Evolutionary conservation across 2,113 vertebrate genomes (phyloP), one percentile per base, ranked within the genome.

Genomic region (Daubentonia madagascariensis): DNA sequence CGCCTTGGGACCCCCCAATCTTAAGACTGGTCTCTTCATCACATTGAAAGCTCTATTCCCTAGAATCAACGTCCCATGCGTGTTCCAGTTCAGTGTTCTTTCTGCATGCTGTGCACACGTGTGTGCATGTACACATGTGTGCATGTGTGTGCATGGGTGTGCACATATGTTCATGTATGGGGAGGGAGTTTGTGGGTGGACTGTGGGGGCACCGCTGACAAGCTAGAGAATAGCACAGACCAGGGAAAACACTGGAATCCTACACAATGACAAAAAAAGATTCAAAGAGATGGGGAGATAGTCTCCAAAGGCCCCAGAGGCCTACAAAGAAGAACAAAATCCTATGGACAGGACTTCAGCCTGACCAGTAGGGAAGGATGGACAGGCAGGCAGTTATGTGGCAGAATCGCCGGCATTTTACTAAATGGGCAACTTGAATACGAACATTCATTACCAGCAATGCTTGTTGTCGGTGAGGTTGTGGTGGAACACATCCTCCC

Each of bases 11-110:
- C 20, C 9, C 7, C 25, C 37, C 18, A 13, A 9, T 5, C 57
- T 17, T 10, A 5, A 5, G 45, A 10, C 28, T 52, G 17, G 32
- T 4, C 1, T 16, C 8, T 5, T 17, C 25, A 4, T 25, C 72
- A 5, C 12, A 0, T 8, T 0, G 28, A 40, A 12, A 37, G 35
- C 6, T 12, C 50, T 50, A 6, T 32, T 68, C 1, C 6, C 43
- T 1, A 9, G 61, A 23, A 59, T 8, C 8, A 1, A 8, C 0
- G 32, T 6, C 18, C n/a, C 40, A 4, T 1, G 1, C 9, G 8
- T 0, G 12, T 4, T 59, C 54, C 11, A 0, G 54, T 45, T 40
- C 1, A 0, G 45, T 22, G 45, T 2, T 28, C 8, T 16, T 76
- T n/a, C n/a, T 65, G 75, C 59, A 0, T 2, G 6, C 18, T 22